Evolutionary conservation across 2,888 invertebrate genomes (phyloP), one percentile per base, ranked within the genome.

Genomic region (Strigamia crassipes): DNA sequence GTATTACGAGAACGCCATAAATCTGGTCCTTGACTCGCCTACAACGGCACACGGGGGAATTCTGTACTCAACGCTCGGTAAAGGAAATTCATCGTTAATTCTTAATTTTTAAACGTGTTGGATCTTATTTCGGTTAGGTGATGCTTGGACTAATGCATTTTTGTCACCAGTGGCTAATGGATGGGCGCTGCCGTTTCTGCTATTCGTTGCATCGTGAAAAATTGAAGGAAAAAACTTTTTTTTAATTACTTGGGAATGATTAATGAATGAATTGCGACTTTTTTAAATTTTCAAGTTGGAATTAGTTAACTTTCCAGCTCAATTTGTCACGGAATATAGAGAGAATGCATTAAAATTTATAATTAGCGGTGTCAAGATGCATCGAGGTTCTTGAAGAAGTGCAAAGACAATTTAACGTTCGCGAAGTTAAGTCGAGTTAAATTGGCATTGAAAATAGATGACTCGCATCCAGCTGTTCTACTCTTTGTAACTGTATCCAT

Each of bases 401-500:
- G 31, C 73, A 73, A 73, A 31, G 73, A 73, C 31, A 73, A 73
- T 73, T 73, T 73, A 73, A 4, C 13, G 73, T 15, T 56, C 56
- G 12, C 27, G 1, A 73, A 73, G 73, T 73, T 73, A 73, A 73
- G 73, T 73, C 73, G 73, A 73, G 31, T 73, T 73, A 73, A 73
- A 73, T 73, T 73, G 73, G 73, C 73, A 73, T 73, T 73, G 73
- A 31, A 73, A 73, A 73, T 73, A 73, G 31, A 73, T 73, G 73
- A 73, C 73, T 73, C 73, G 31, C 27, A 73, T 73, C 73, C 73
- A 73, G 73, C 73, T 73, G 73, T 23, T 73, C 73, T 27, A n/a
- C 27, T 73, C 73, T 31, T 31, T 1, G 13, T n/a, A 73, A 73
- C 73, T 56, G 18, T 56, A 73, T 73, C 73, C 27, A 73, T 27